Conservation (phyloP, 2,888 invertebrate genomes). For the Dyspetes luteomarginatus region DNA sequence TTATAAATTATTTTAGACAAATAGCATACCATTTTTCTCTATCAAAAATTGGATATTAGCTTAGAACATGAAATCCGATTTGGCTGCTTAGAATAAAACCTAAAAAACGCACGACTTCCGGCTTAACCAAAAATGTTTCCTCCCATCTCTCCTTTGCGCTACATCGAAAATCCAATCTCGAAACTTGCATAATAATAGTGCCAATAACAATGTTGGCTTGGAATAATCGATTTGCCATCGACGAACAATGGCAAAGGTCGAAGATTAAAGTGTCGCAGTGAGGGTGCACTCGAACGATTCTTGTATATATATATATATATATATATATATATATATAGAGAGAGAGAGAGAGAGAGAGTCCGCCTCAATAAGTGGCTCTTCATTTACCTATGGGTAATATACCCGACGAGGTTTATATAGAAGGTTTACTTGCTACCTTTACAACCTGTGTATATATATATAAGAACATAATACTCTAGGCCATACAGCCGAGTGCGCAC, state of each 20-base stretch:
- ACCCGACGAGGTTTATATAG: slow-evolving; percentile 66
- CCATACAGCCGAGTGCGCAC: background rate
- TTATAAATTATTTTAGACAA: too few species aligned
- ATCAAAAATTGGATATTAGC: too few species aligned
- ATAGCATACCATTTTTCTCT: too few species aligned
- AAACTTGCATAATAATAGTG: background rate
- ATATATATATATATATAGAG: too few species aligned
- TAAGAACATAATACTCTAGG: background rate
- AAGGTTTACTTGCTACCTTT: slow-evolving; percentile 46
- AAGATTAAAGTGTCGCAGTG: slow-evolving; percentile 55
- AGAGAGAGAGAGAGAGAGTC: too few species aligned
- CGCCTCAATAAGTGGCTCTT: slow-evolving; percentile 66
- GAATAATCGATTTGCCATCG: slow-evolving; percentile 65
- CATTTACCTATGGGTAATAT: slow-evolving; percentile 68
- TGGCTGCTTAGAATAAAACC: too few species aligned
- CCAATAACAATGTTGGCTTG: slow-evolving; percentile 16
- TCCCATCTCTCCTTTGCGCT: background rate
- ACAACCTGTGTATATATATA: slow-evolving; percentile 15
- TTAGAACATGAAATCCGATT: too few species aligned
- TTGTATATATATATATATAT: slow-evolving; percentile 17
- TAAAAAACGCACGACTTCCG: too few species aligned
- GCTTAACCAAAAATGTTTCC: too few species aligned
- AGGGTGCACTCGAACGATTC: slow-evolving; percentile 34
- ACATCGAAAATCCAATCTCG: background rate
- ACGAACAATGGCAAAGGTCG: slow-evolving; percentile 56